Evolutionary conservation across 2,113 vertebrate genomes (phyloP), one percentile per base, ranked within the genome.

Genomic region (Proteles cristata): DNA sequence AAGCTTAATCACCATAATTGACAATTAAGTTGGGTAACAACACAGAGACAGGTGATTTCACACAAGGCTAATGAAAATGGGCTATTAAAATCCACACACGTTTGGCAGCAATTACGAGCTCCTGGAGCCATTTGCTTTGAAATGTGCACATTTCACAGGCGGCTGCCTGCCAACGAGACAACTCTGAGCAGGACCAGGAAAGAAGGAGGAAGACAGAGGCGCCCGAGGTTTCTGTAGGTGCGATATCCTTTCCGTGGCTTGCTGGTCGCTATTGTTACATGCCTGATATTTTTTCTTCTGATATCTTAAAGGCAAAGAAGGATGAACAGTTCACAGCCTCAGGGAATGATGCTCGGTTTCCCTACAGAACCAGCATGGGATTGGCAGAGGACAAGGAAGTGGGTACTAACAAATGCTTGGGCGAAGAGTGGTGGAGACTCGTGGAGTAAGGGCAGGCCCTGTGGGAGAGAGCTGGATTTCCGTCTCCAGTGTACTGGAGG

Each of bases 61-160:
- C 97, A 98, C 96, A 97, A 97, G 96, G 96, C 97, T 98, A 97
- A 98, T 98, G 98, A 98, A 96, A 98, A 98, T 94, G 90, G 97
- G 94, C 97, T 96, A 97, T 98, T 97, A 98, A 98, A 98, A 98
- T 95, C 96, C 95, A 65, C 97, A 90, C 92, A 92, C 84, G 69
- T 94, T 97, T 97, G 98, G 96, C 97, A 97, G 97, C 89, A 92
- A 97, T 98, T 90, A 96, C 73, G 95, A 97, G 97, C 97, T 98
- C 94, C 94, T 97, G 94, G 71, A 97, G 93, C 96, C 94, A 92
- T 95, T 94, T 88, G 90, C 96, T 97, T 91, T 77, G 88, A 97
- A 98, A 96, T 94, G 96, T 86, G 91, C 39, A 19, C 95, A 97
- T 96, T 97, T 97, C 97, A 95, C 96, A 97, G 97, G 95, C 16